phyloP scores from a whole-genome alignment of 1,140 invertebrate species.

The Batillaria attramentaria region DNA sequence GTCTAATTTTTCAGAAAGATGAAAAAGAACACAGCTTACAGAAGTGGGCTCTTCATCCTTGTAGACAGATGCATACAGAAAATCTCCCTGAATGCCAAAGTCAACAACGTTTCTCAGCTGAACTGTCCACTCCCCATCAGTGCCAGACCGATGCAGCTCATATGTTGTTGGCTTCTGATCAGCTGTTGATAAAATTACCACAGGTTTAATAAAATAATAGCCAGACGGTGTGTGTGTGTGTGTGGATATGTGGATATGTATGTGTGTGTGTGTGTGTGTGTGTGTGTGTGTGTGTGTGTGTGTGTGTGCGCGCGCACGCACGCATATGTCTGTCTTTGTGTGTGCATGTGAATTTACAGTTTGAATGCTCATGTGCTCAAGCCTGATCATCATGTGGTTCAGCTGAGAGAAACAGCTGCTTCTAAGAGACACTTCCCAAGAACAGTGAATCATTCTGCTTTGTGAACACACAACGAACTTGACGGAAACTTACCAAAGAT shows the following conservation, averaged over 20 bases:
- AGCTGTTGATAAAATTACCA: no score
- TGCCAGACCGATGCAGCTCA: conserved; percentile 14
- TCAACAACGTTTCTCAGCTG: conserved; percentile 50
- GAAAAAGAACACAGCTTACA: neutral
- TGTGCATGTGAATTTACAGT: conserved; percentile 2
- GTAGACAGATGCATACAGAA: conserved; percentile 63
- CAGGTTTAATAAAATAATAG: no score
- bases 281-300: neutral
- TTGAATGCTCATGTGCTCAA: no score
- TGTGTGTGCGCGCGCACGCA: neutral
- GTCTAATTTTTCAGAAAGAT: neutral
- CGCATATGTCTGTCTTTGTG: neutral
- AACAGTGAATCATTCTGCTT: no score
- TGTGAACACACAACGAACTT: no score
- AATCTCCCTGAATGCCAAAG: conserved; percentile 63
- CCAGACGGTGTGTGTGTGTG: conserved; percentile 20
- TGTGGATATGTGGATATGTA: neutral
- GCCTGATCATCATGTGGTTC: no score
- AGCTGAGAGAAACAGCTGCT: no score
- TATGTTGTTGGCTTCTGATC: conserved; percentile 5
- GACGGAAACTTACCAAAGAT: no score
- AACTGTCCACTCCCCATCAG: conserved; percentile 17
- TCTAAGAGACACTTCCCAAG: no score
- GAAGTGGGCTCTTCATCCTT: conserved; percentile 27
- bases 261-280: conserved; percentile 12